Base-by-base conservation (phyloP, 2,888 invertebrate genomes). In the Chaetogeoica ovagalla region DNA sequence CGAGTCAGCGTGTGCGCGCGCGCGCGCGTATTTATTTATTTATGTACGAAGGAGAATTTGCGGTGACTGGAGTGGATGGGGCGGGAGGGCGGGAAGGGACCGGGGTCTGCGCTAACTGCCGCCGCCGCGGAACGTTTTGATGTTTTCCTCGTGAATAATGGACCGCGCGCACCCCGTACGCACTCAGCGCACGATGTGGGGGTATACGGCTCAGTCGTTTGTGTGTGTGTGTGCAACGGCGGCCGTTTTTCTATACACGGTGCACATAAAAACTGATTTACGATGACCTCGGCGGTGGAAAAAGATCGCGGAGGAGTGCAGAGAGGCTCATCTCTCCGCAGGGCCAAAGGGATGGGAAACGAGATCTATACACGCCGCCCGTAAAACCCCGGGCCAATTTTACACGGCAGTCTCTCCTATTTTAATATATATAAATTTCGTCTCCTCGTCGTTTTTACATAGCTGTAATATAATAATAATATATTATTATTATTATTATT, bases 91-190 rank as follows among this genome's bases (percentile, higher is more conserved):
- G 76, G 59, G 68, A 30, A 30, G 30, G 30, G 30, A 30, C 30
- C 4, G 30, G 4, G 30, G 4, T 59, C 23, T 57, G 74, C 65
- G 39, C 77, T 77, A 77, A 70, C 77, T 62, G 77, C 77, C 62
- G 77, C 77, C 60, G 70, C 37, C 30, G 30, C 77, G 62, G 69
- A 77, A 60, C 77, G 69, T 77, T 77, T 77, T 77, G 77, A 77
- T 77, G 77, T 77, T 77, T 77, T 77, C 70, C 77, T 55, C 62
- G 70, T 77, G 77, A 77, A 77, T 77, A 77, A 77, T 77, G 77
- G 62, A 69, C 48, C n/a, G 39, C 62, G 52, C 60, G 77, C 30
- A 30, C 30, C 30, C 30, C 30, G 30, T 30, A 30, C 30, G 30
- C 30, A 4, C 30, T 30, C 30, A 30, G 30, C 4, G 30, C 30